These are phyloP conservation scores for Pseudococcus jackbeardsleyi DNA, from an alignment of 2,888 invertebrate species.

Conservation along the genomic window DNA sequence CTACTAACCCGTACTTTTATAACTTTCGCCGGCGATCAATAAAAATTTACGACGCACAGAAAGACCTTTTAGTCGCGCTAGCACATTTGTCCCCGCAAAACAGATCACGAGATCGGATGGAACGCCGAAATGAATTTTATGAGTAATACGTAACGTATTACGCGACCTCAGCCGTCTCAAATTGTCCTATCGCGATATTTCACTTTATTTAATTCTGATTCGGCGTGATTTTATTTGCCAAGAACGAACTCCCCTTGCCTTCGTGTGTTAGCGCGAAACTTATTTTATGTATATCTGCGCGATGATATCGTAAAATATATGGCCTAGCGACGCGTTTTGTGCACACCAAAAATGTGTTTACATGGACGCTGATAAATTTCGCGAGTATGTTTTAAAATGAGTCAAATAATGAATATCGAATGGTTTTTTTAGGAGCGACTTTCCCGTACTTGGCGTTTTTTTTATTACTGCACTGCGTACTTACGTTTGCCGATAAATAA, in stretches of 20 bases:
- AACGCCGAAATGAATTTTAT: constrained; percentile 39
- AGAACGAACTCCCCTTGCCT: not conserved
- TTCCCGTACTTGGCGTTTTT: not conserved
- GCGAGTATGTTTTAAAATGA: not conserved
- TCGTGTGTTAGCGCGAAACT: not conserved
- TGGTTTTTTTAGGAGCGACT: not conserved
- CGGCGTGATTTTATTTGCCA: constrained; percentile 4
- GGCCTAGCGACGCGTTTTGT: not conserved
- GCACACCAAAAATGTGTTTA: constrained; percentile 9
- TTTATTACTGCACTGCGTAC: not conserved
- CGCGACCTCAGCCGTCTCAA: constrained; percentile 40
- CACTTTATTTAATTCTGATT: constrained; percentile 54
- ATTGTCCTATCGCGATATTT: constrained; percentile 29
- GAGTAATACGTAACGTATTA: constrained; percentile 46
- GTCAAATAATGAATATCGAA: constrained; percentile 4
- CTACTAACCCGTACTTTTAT: constrained; percentile 38
- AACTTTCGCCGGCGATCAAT: constrained; percentile 32
- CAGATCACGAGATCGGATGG: constrained; percentile 11
- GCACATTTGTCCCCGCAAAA: constrained; percentile 27
- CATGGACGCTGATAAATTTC: not conserved
- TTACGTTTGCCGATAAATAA: not conserved
- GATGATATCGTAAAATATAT: constrained; percentile 21
- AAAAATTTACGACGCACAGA: constrained; percentile 20
- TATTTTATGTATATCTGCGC: not conserved
- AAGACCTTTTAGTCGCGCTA: constrained; percentile 46